A percentile compares a stretch with the other conserved stretches of the same genome.
These are phyloP conservation scores for Glaucopsyche alexis DNA, from an alignment of 2,888 invertebrate species.

Conservation along the genomic window DNA sequence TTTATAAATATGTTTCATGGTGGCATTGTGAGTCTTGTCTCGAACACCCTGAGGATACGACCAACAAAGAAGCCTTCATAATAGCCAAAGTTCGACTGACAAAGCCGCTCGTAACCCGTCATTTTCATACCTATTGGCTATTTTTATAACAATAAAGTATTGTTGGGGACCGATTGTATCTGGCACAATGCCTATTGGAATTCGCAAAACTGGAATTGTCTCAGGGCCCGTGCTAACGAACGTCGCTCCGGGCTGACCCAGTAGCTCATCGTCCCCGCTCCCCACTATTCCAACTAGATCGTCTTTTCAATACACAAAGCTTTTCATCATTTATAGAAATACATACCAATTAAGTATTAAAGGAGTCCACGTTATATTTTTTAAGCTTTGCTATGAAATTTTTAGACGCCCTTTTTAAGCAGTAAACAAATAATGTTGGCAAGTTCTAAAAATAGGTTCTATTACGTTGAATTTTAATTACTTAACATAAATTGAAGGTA, in stretches of 20 bases:
- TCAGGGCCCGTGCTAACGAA: slow-evolving; percentile 65
- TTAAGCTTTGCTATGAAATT: neutral
- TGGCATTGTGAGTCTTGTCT: slow-evolving; percentile 63
- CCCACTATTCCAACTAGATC: slow-evolving; percentile 20
- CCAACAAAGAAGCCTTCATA: slow-evolving; percentile 71
- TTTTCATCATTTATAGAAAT: neutral
- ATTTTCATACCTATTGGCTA: slow-evolving; percentile 79
- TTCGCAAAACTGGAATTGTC: slow-evolving; percentile 77
- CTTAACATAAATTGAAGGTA: neutral
- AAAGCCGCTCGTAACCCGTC: slow-evolving; percentile 74
- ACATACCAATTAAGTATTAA: slow-evolving; percentile 5
- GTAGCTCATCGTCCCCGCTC: slow-evolving; percentile 13
- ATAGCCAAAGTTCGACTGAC: slow-evolving; percentile 66
- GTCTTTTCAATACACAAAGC: slow-evolving; percentile 10
- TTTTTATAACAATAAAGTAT: slow-evolving; percentile 75
- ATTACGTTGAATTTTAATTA: no score
- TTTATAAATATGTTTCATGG: slow-evolving; percentile 62
- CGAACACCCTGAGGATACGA: slow-evolving; percentile 71
- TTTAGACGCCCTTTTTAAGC: no score
- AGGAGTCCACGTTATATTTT: neutral
- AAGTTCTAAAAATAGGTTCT: no score
- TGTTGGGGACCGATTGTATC: slow-evolving; percentile 64
- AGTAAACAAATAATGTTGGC: no score
- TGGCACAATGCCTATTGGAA: slow-evolving; percentile 63
- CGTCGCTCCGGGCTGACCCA: slow-evolving; percentile 49